Base-by-base conservation (phyloP, 92 coral and sea anemone genomes). In the Epizoanthus stellaris region DNA sequence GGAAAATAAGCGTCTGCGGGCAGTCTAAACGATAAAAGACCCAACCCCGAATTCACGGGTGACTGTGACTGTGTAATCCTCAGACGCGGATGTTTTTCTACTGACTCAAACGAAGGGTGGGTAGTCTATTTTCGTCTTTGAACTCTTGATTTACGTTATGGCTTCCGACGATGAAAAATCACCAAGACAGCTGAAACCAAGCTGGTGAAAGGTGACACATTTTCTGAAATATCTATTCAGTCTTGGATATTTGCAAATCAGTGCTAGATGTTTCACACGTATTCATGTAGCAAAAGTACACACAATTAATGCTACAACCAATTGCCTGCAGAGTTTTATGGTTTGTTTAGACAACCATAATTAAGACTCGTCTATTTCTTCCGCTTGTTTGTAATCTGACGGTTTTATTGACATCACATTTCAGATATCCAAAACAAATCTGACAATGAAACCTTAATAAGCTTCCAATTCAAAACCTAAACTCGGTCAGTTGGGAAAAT, bases 281-380 rank as follows among this genome's bases (percentile, higher is more conserved):
- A 59, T 42, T 79, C 43, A 20, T 15, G 45, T 63, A 42, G 62
- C 21, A 4, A 52, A 19, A 5, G 72, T 67, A 79, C 67, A 79
- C 83, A 79, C 71, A 61, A 57, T 59, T 77, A 21, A 9, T 13
- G 14, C n/a, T n/a, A 5, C 40, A 63, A n/a, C 83, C 83, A 79
- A 79, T 79, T 63, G 73, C 83, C 2, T 63, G 23, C 60, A 64
- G 8, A 40, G 13, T 4, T 79, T 39, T 73, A 76, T 71, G 80
- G 80, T 76, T 86, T 91, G 98, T 94, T 94, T 91, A 73, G 77
- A 81, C 58, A 82, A 85, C 81, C 76, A 94, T 89, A 90, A 94
- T 94, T 90, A 91, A 80, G 65, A 73, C 45, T 59, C 59, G 58
- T 77, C 73, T 53, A 47, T 83, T 79, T 85, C 89, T 75, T 89